Evolutionary conservation across 1,140 invertebrate genomes (phyloP), one percentile per base, ranked within the genome.

Genomic region (Diplogasteroides magnus): DNA sequence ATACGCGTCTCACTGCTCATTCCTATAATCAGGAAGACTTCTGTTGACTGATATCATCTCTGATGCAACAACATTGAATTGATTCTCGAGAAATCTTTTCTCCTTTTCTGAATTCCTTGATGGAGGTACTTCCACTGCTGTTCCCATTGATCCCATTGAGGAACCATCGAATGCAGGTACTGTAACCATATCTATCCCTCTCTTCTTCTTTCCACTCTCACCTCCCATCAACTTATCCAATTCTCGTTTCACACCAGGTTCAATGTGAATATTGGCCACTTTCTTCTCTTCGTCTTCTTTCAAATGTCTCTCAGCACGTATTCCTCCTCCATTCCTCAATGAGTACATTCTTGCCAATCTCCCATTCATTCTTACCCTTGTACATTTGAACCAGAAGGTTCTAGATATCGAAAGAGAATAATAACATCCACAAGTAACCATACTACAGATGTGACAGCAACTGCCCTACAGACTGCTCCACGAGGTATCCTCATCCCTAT

Each of bases 351-450:
- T 3, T 67, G 29, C 11, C 60, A 27, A 64, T 25, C 63, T 62
- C 63, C 23, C 14, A 6, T 37, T 37, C 19, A 66, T 23, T 15
- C 32, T n/a, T n/a, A n/a, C 48, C 32, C 15, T 66, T 66, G 31
- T 27, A 26, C 11, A 29, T 25, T 2, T 68, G 26, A n/a, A 6
- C 61, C 14, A 19, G 67, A 58, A n/a, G 67, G 61, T 31, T 75
- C 74, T 2, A 75, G 61, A 60, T 69, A 75, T n/a, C 74, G 74
- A 57, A 75, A 75, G 23, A 75, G 73, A n/a, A 75, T 61, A n/a
- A 75, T 31, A 11, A 74, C 72, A 31, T 75, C 74, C 14, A 75
- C 48, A 25, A 75, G 61, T 31, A 75, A 26, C 74, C 74, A 75
- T 48, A 75, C 67, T 28, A 75, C 62, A 61, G 68, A 72, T 27